phyloP scores from a whole-genome alignment of 1,140 invertebrate genomes.

The Coelopa frigida region DNA sequence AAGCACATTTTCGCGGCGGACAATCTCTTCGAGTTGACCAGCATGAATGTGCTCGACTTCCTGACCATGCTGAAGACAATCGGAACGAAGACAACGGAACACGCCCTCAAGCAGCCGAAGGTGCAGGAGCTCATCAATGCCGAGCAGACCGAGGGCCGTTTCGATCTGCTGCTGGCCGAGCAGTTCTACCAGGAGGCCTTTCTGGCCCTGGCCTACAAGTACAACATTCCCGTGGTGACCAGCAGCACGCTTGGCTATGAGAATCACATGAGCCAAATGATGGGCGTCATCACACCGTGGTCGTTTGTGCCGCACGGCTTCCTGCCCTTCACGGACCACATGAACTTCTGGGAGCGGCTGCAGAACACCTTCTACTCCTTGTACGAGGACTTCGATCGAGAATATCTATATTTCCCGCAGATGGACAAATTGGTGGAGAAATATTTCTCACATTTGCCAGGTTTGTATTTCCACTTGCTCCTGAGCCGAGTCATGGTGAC shows the following conservation, averaged over 20 bases:
- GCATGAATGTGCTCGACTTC: constrained; percentile 30
- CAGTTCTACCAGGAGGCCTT: constrained; percentile 43
- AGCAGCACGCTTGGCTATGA: constrained; percentile 32
- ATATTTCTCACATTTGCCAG: constrained; percentile 35
- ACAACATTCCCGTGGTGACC: constrained; percentile 40
- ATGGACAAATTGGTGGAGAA: constrained; percentile 37
- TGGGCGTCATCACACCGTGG: constrained; percentile 33
- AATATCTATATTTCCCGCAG: constrained; percentile 31
- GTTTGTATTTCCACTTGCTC: constrained; percentile 6
- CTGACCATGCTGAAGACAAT: constrained; percentile 35
- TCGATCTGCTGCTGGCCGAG: constrained; percentile 43
- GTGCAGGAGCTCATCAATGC: constrained; percentile 38
- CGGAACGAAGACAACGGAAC: constrained; percentile 27
- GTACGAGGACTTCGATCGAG: constrained; percentile 20
- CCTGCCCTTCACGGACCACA: constrained; percentile 27
- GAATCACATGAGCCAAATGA: constrained; percentile 32
- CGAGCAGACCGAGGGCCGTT: constrained; percentile 33
- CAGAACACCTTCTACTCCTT: constrained; percentile 18
- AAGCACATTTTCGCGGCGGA: constrained; percentile 28
- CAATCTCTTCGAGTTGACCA: constrained; percentile 35
- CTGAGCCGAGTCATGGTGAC: background rate
- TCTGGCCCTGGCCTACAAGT: constrained; percentile 39
- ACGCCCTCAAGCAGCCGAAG: constrained; percentile 36
- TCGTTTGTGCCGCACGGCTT: constrained; percentile 37
- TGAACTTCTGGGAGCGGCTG: constrained; percentile 43